Evolutionary conservation across 2,113 vertebrate genomes (phyloP).

Genomic region (Trachemys scripta): DNA sequence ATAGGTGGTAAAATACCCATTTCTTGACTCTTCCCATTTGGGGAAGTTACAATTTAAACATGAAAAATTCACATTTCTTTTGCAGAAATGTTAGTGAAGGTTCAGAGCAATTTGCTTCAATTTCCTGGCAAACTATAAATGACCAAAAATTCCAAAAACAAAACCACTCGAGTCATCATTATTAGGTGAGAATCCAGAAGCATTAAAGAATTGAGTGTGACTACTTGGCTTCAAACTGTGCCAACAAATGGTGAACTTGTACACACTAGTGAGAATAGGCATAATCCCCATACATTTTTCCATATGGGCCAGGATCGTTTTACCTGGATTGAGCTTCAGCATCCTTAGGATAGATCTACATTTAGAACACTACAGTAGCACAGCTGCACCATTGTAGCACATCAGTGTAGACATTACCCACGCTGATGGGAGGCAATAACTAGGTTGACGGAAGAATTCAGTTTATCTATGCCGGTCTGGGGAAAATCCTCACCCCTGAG

Average conservation of each 20-base stretch:
- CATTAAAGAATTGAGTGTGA: too few relatives aligned
- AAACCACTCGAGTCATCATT: background rate
- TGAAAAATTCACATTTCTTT: background rate
- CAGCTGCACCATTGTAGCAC: too few relatives aligned
- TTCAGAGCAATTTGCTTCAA: background rate
- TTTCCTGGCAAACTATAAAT: background rate
- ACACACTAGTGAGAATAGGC: background rate
- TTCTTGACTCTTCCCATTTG: background rate
- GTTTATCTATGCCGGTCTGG: too few relatives aligned
- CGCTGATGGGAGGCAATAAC: too few relatives aligned
- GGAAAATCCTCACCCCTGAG: too few relatives aligned
- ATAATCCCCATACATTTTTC: rapidly evolving
- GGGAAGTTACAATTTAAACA: background rate
- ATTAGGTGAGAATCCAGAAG: background rate
- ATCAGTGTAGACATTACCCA: too few relatives aligned
- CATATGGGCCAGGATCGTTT: background rate
- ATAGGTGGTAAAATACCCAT: background rate
- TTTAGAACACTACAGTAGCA: too few relatives aligned
- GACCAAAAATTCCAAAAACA: background rate
- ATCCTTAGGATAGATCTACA: background rate
- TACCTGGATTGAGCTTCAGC: background rate
- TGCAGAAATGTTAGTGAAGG: rapidly evolving
- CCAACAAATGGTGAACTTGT: background rate
- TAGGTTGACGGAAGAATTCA: too few relatives aligned
- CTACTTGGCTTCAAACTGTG: too few relatives aligned